Evolutionary conservation across 2,888 invertebrate genomes (phyloP).

Genomic region (Conistra vaccinii): DNA sequence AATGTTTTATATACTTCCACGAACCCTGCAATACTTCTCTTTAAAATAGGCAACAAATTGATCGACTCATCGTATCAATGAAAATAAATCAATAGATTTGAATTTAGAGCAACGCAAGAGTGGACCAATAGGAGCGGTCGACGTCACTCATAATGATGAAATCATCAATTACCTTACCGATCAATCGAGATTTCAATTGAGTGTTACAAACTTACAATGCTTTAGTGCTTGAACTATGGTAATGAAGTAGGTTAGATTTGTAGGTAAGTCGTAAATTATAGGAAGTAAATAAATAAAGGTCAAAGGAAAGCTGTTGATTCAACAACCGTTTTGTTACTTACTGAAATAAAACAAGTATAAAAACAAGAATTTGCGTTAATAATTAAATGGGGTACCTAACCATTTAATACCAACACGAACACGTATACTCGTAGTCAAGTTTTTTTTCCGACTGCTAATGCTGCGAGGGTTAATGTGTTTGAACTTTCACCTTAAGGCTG

Average conservation of each 20-base stretch:
- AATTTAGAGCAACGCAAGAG: conserved; percentile 22
- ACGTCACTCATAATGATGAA: conserved; percentile 25
- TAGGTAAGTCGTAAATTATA: too few relatives aligned
- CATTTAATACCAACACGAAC: too few relatives aligned
- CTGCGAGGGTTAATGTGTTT: not conserved
- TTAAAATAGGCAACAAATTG: not conserved
- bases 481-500: conserved; percentile 21
- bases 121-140: conserved; percentile 19
- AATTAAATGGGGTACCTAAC: not conserved
- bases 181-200: conserved; percentile 6
- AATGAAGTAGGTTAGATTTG: not conserved
- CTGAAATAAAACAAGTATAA: not conserved
- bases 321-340: too few relatives aligned
- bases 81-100: conserved; percentile 28
- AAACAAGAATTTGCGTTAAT: not conserved
- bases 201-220: conserved; percentile 16
- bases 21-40: not conserved
- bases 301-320: too few relatives aligned
- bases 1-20: not conserved
- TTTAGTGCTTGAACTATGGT: not conserved
- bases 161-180: conserved; percentile 34
- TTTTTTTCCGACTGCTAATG: not conserved
- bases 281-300: too few relatives aligned
- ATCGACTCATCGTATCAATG: conserved; percentile 8
- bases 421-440: not conserved